A percentile compares a stretch with the other conserved stretches of the same genome.
phyloP scores from a whole-genome alignment of 2,797 vertebrate genomes.

The Melanitta fusca region DNA sequence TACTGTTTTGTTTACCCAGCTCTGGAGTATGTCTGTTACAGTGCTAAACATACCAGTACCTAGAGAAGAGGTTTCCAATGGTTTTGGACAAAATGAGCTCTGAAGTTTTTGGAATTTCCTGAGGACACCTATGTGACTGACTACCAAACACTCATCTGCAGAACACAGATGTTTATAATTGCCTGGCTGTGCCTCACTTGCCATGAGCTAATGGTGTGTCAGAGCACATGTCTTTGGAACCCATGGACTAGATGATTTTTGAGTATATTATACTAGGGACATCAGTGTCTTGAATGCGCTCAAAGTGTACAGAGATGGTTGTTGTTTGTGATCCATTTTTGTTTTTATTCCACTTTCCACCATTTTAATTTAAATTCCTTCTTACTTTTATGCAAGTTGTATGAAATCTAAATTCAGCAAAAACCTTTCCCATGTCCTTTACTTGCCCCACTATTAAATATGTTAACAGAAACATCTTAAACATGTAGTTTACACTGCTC shows the following conservation, averaged over 20 bases:
- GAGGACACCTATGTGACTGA: fast-evolving
- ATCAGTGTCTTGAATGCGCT: not conserved
- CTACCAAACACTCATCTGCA: not conserved
- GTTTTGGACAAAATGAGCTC: not conserved
- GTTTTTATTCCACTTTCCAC: not conserved
- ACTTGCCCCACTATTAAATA: not conserved
- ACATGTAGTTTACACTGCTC: not conserved
- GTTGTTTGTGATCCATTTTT: not conserved
- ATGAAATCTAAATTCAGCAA: not conserved
- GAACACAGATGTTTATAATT: not conserved
- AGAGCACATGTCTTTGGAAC: not conserved
- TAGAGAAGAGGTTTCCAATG: not conserved
- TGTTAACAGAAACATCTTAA: conserved; percentile 16
- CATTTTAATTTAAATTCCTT: not conserved
- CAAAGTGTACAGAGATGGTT: not conserved
- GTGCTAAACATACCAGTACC: not conserved
- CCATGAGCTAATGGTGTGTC: fast-evolving
- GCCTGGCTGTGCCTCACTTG: not conserved
- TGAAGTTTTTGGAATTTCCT: not conserved
- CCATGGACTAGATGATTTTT: not conserved
- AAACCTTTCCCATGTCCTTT: not conserved
- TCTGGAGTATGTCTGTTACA: not conserved
- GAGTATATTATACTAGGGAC: not conserved
- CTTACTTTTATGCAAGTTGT: not conserved
- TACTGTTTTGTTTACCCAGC: not conserved